Percentiles rank a stretch among this genome's conserved stretches.
Conservation (phyloP, 2,888 invertebrate species). For the Volucella bombylans region DNA sequence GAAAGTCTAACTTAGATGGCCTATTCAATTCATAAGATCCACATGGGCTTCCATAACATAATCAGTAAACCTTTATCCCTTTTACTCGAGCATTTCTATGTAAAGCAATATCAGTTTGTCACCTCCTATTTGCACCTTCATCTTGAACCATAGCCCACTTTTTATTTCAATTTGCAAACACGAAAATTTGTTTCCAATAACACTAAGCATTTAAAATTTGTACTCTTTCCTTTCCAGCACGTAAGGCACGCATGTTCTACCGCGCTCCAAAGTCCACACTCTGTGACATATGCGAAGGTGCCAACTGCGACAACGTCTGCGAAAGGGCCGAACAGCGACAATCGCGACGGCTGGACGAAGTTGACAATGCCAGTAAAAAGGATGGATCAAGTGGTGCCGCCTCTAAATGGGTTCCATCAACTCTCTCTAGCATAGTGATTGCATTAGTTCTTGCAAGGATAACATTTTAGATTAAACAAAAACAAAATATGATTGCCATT, state of each 20-base stretch:
- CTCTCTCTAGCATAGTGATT: constrained; percentile 42
- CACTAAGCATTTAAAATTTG: background rate
- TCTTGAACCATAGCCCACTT: too few relatives aligned
- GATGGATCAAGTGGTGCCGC: constrained; percentile 32
- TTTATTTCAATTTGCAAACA: too few relatives aligned
- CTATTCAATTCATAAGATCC: too few relatives aligned
- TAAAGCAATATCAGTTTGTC: too few relatives aligned
- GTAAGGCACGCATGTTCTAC: constrained; percentile 92
- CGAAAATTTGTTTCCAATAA: too few relatives aligned
- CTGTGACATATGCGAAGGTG: constrained; percentile 92
- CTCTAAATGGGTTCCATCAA: constrained; percentile 14
- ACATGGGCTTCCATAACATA: too few relatives aligned
- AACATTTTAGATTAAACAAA: constrained; percentile 32
- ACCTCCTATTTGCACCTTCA: too few relatives aligned
- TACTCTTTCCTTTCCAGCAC: constrained; percentile 84
- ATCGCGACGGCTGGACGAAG: constrained; percentile 57
- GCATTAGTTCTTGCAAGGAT: constrained; percentile 41
- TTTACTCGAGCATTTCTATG: too few relatives aligned
- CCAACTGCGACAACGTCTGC: constrained; percentile 83
- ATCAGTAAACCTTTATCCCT: too few relatives aligned
- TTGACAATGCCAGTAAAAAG: constrained; percentile 50
- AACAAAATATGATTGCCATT: constrained; percentile 40
- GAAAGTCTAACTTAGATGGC: too few relatives aligned
- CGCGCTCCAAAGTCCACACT: constrained; percentile 87
- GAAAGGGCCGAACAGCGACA: constrained; percentile 80